A percentile compares a stretch with the other conserved stretches of the same genome.
These are phyloP conservation scores for Dryobotodes eremita DNA, from an alignment of 2,888 invertebrate genomes.

Conservation along the genomic window DNA sequence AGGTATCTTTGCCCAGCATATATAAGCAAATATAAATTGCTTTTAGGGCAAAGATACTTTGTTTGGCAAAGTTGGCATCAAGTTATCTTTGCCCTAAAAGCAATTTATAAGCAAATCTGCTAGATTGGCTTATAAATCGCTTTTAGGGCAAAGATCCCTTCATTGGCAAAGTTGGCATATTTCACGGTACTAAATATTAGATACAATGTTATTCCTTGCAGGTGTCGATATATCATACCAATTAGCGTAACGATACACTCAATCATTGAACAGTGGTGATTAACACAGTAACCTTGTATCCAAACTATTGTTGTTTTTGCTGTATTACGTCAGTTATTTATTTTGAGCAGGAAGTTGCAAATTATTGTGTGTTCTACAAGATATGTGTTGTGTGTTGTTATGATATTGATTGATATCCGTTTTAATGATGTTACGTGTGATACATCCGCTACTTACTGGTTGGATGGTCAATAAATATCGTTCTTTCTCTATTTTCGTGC, in stretches of 20 bases:
- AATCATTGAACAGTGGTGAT: slow-evolving; percentile 43
- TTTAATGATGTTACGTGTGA: slow-evolving; percentile 25
- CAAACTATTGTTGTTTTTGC: slow-evolving; percentile 54
- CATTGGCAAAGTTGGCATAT: no score
- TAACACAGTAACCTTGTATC: slow-evolving; percentile 39
- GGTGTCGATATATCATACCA: slow-evolving; percentile 52
- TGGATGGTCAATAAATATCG: not conserved
- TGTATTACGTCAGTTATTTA: slow-evolving; percentile 42
- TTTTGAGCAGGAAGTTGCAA: slow-evolving; percentile 54
- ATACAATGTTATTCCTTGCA: slow-evolving; percentile 35
- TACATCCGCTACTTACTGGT: slow-evolving; percentile 1
- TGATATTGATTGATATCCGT: slow-evolving; percentile 53
- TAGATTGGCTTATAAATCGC: no score
- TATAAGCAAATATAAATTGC: no score
- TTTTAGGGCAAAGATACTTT: no score
- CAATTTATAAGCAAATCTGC: no score
- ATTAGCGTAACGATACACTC: slow-evolving; percentile 46
- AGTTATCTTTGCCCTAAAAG: no score
- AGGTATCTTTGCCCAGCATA: no score
- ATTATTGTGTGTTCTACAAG: slow-evolving; percentile 46
- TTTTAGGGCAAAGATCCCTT: no score
- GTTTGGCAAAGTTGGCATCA: no score
- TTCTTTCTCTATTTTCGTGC: not conserved
- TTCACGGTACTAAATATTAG: no score
- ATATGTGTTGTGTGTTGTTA: slow-evolving; percentile 32